These are phyloP conservation scores for Oscheius sp. DNA, from an alignment of 1,140 invertebrate genomes.

Conservation along the genomic window DNA sequence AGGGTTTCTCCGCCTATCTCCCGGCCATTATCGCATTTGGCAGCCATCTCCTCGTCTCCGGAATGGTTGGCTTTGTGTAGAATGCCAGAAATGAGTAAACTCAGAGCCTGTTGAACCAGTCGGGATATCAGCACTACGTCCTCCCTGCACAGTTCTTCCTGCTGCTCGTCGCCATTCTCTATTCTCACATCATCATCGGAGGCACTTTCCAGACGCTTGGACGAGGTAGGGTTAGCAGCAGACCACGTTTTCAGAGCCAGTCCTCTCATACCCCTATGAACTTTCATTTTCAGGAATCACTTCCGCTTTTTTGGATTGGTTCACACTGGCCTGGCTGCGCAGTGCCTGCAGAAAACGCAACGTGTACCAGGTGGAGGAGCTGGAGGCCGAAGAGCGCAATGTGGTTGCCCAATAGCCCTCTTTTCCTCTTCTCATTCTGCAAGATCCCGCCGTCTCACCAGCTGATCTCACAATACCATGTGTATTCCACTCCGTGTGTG, in stretches of 20 bases:
- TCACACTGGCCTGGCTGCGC: not conserved
- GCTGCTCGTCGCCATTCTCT: constrained; percentile 13
- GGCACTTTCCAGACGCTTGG: constrained; percentile 2
- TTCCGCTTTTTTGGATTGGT: not conserved
- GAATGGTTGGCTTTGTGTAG: not conserved
- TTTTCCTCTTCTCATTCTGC: no score
- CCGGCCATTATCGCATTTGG: constrained; percentile 11
- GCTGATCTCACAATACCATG: no score
- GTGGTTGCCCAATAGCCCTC: no score
- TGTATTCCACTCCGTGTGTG: no score
- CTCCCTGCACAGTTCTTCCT: constrained; percentile 15
- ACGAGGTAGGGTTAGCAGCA: not conserved
- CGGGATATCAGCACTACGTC: not conserved
- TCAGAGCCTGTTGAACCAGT: constrained; percentile 15
- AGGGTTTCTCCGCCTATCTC: not conserved
- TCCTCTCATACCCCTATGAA: not conserved
- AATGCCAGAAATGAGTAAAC: not conserved
- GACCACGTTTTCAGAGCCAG: no score
- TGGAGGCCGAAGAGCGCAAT: no score
- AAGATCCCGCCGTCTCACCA: no score
- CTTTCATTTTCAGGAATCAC: not conserved
- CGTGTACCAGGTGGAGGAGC: not conserved
- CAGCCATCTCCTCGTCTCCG: constrained; percentile 1
- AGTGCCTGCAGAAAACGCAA: not conserved
- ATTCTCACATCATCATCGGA: constrained; percentile 20